Percentiles rank a stretch among this genome's conserved stretches.
phyloP scores from a whole-genome alignment of 2,888 invertebrate species.

The Myathropa florea region DNA sequence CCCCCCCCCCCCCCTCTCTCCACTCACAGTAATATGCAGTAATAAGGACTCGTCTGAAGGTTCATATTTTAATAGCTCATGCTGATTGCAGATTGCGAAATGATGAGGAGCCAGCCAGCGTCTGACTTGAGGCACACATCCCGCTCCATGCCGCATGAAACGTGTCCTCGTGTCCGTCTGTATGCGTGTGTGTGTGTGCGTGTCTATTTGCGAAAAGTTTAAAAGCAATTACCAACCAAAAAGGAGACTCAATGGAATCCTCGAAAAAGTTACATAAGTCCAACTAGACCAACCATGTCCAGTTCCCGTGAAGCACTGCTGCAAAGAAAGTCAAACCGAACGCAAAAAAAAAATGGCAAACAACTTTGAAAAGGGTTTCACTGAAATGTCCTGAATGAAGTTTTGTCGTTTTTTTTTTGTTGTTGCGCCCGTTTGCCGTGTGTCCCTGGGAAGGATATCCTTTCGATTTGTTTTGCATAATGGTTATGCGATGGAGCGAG shows the following conservation, averaged over 20 bases:
- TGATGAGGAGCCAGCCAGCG: slow-evolving; percentile 7
- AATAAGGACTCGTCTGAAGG: slow-evolving; percentile 43
- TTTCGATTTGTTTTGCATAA: slow-evolving; percentile 60
- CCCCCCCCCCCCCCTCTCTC: neutral
- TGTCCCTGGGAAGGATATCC: slow-evolving; percentile 38
- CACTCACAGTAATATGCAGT: slow-evolving; percentile 48
- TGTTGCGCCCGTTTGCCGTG: no score
- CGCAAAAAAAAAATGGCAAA: neutral
- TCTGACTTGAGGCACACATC: slow-evolving; percentile 13
- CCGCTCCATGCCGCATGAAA: neutral
- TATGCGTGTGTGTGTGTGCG: neutral
- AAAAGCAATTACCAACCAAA: slow-evolving; percentile 24
- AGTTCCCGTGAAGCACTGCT: neutral
- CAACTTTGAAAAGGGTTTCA: slow-evolving; percentile 5
- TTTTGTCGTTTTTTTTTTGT: slow-evolving; percentile 9
- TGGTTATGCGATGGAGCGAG: slow-evolving; percentile 11
- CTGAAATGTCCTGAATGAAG: neutral
- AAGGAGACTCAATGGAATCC: slow-evolving; percentile 1
- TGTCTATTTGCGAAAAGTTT: slow-evolving; percentile 15
- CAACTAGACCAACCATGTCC: slow-evolving; percentile 15
- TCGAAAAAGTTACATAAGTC: slow-evolving; percentile 14
- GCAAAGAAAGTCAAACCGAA: neutral
- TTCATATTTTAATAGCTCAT: slow-evolving; percentile 48
- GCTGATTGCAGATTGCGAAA: slow-evolving; percentile 3
- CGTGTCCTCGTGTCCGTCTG: neutral